Conservation (phyloP, 2,113 vertebrate species). For the Asarcornis scutulata region DNA sequence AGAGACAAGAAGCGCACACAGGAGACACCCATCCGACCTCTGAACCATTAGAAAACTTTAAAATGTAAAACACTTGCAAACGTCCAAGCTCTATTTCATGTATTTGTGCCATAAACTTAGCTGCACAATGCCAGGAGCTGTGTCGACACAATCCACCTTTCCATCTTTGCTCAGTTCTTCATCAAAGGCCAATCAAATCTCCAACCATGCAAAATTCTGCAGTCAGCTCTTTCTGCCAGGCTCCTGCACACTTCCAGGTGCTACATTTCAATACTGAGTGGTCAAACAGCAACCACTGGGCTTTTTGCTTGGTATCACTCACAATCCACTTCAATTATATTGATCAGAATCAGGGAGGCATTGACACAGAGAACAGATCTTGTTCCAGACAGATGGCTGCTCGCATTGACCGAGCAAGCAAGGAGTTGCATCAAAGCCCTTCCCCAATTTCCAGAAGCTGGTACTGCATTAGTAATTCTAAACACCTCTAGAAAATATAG, state of each 20-base stretch:
- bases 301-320: neutral
- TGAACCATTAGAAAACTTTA: conserved; percentile 23
- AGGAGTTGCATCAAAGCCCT: neutral
- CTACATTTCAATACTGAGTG: neutral
- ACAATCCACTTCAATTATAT: neutral
- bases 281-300: neutral
- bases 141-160: neutral
- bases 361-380: neutral
- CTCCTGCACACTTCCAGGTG: neutral
- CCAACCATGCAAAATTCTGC: neutral
- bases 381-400: neutral
- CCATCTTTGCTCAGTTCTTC: neutral
- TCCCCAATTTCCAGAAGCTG: neutral
- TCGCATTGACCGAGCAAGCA: neutral
- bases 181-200: neutral
- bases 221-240: neutral
- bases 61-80: neutral
- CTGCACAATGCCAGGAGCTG: neutral
- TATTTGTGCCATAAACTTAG: neutral
- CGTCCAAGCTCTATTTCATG: neutral
- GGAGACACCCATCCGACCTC: conserved; percentile 4
- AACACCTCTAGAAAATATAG: neutral
- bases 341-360: neutral
- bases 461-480: neutral
- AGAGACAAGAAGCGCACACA: conserved; percentile 36